These are phyloP conservation scores for Pocillopora grandis DNA, from an alignment of 92 coral and sea anemone genomes.

Conservation along the genomic window DNA sequence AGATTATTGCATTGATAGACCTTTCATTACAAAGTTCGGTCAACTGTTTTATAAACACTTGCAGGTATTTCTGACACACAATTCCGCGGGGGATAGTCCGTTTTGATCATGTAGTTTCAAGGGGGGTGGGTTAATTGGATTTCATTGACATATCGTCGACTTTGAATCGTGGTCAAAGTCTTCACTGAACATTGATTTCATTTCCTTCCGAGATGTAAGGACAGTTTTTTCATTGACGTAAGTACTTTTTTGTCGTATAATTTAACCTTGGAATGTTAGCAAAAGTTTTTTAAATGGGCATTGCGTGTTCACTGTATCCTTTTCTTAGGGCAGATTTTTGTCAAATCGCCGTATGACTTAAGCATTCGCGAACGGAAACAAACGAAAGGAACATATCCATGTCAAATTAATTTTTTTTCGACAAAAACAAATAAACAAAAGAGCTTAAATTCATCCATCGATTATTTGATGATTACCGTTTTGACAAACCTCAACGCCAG, in stretches of 20 bases:
- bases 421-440: neutral
- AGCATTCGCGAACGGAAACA: neutral
- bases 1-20: slow-evolving; percentile 19
- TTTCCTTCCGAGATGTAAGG: no score
- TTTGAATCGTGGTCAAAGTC: no score
- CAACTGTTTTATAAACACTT: slow-evolving; percentile 7
- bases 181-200: no score
- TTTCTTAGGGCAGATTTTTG: neutral
- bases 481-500: no score
- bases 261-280: neutral
- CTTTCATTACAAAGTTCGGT: slow-evolving; percentile 13
- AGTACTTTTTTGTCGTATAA: no score
- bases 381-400: neutral
- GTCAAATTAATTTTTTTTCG: neutral
- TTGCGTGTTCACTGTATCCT: neutral
- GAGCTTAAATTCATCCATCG: neutral
- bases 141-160: neutral
- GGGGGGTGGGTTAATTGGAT: neutral
- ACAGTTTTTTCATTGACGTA: no score
- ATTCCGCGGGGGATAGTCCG: neutral
- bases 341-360: neutral
- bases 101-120: neutral
- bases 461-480: neutral
- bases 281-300: neutral
- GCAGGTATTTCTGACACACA: neutral